A percentile compares a stretch with the other conserved stretches of the same genome.
Conservation (phyloP, 35 echinoderm and acorn worm genomes). For the Heliocidaris tuberculata region DNA sequence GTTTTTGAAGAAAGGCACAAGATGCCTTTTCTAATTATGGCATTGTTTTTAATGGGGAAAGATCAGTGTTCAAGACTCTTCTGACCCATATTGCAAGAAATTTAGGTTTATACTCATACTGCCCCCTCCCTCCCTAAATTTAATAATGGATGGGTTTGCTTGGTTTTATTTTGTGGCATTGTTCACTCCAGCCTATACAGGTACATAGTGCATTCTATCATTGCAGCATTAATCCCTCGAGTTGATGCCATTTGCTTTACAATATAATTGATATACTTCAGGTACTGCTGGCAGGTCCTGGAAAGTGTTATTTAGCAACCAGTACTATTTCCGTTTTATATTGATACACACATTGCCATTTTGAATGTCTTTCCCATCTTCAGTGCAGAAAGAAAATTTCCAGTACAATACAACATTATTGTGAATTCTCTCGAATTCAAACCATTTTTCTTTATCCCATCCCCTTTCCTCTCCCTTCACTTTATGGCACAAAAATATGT, state of each 20-base stretch:
- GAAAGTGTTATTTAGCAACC: background rate
- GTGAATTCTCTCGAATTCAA: too few relatives aligned
- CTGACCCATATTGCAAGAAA: too few relatives aligned
- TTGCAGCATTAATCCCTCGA: background rate
- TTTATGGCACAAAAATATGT: too few relatives aligned
- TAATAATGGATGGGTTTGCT: too few relatives aligned
- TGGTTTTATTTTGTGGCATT: too few relatives aligned
- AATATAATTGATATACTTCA: background rate
- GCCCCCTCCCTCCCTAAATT: background rate
- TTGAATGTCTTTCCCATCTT: background rate
- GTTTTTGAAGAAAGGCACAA: background rate
- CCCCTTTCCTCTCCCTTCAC: too few relatives aligned
- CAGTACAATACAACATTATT: too few relatives aligned
- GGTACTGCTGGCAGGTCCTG: background rate
- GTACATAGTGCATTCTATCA: background rate
- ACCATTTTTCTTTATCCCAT: too few relatives aligned
- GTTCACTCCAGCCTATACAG: too few relatives aligned
- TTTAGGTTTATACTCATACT: background rate
- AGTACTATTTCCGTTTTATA: background rate
- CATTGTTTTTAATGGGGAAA: background rate
- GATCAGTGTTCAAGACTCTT: background rate
- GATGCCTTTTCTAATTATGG: background rate
- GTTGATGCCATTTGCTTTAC: too few relatives aligned
- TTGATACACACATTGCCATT: background rate
- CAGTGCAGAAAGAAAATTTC: too few relatives aligned